phyloP scores from a whole-genome alignment of 2,113 vertebrate genomes.

The Mustela lutreola region DNA sequence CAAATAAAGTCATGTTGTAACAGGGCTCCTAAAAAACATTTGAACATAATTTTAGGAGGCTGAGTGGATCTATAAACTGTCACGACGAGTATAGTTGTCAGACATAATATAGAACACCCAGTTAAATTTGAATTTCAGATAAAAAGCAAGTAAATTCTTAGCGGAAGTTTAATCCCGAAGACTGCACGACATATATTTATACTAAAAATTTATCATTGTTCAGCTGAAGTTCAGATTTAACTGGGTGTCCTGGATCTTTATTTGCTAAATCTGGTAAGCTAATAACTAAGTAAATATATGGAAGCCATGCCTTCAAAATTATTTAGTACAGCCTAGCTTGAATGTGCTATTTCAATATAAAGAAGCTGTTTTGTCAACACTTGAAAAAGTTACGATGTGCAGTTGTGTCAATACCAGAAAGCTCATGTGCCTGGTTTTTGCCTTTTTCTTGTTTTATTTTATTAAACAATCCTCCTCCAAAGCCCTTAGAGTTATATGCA shows the following conservation, averaged over 20 bases:
- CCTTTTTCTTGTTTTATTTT: conserved; percentile 82
- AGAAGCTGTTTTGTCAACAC: not conserved
- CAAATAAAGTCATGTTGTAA: conserved; percentile 33
- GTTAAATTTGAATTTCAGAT: conserved; percentile 19
- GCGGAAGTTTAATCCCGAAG: not conserved
- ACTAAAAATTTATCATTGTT: not conserved
- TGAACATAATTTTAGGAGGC: not conserved
- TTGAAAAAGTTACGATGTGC: conserved; percentile 36
- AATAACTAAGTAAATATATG: not conserved
- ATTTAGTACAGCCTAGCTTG: not conserved
- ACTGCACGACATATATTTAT: not conserved
- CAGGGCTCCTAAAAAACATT: not conserved
- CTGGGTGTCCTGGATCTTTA: not conserved
- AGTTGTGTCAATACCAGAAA: conserved; percentile 79
- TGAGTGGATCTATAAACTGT: conserved; percentile 43
- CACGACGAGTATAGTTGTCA: not conserved
- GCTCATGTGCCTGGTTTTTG: conserved; percentile 74
- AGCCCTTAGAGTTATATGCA: conserved; percentile 14
- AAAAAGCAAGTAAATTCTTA: not conserved
- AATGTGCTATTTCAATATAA: not conserved
- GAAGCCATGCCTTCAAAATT: conserved; percentile 51
- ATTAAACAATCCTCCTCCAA: conserved; percentile 74
- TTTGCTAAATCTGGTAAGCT: conserved; percentile 3
- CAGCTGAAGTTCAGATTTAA: conserved; percentile 38
- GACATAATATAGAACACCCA: not conserved